Evolutionary conservation across 1,140 invertebrate genomes (phyloP).

Genomic region (Brachionus manjavacas): DNA sequence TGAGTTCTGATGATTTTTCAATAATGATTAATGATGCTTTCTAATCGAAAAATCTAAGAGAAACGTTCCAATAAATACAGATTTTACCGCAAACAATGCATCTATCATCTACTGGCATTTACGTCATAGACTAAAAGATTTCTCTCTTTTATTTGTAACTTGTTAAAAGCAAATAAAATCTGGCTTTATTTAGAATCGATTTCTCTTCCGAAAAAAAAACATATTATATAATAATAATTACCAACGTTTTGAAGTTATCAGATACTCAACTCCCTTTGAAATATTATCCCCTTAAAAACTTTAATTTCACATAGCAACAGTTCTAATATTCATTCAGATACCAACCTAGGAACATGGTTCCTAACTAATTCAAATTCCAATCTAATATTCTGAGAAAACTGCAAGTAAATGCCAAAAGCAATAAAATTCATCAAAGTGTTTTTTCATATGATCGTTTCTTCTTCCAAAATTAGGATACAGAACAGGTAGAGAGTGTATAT

Average conservation of each 20-base stretch:
- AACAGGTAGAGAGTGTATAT: not conserved
- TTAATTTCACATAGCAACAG: not conserved
- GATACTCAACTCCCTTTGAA: not conserved
- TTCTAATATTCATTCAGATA: not conserved
- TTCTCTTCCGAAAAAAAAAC: not conserved
- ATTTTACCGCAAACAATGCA: not conserved
- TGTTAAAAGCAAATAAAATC: constrained; percentile 9
- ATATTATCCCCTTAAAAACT: not conserved
- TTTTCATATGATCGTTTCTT: not conserved
- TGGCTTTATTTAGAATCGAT: not conserved
- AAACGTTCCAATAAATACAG: not conserved
- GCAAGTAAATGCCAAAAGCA: not conserved
- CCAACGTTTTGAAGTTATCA: not conserved
- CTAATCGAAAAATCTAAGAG: not conserved
- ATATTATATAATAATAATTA: not conserved
- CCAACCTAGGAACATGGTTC: not conserved
- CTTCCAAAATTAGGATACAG: not conserved
- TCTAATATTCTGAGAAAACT: not conserved
- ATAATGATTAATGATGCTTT: constrained; percentile 19
- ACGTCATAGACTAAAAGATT: constrained; percentile 7
- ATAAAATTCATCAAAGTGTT: not conserved
- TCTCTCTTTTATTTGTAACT: constrained; percentile 10
- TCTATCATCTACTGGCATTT: not conserved
- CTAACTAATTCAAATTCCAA: not conserved
- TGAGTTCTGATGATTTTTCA: not conserved